phyloP scores from a whole-genome alignment of 2,113 vertebrate genomes.

The Callionymus lyra region DNA sequence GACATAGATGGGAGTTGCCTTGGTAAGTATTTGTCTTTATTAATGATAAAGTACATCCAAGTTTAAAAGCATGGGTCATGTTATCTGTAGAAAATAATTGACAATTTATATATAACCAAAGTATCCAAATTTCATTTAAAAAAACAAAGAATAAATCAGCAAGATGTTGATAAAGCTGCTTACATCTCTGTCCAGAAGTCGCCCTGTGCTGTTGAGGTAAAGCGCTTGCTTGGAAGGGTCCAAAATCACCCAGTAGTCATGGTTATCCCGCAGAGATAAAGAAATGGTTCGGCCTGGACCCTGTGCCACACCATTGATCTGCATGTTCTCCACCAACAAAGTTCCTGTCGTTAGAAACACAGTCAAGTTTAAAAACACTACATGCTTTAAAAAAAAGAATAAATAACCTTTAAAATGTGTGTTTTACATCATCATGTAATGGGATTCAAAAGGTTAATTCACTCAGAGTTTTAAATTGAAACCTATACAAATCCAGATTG shows the following conservation, averaged over 20 bases:
- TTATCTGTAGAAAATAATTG: no score
- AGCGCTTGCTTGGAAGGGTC: conserved; percentile 81
- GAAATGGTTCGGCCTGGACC: conserved; percentile 85
- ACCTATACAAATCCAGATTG: no score
- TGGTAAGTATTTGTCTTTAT: no score
- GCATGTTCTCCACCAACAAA: conserved; percentile 91
- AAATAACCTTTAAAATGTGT: no score
- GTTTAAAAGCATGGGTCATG: no score
- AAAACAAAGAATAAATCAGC: neutral
- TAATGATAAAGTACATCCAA: neutral
- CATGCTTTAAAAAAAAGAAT: no score
- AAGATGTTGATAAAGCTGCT: conserved; percentile 27
- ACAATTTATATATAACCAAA: no score
- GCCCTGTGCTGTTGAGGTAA: conserved; percentile 91
- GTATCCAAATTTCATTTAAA: neutral
- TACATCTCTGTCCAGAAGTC: conserved; percentile 91
- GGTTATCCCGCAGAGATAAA: conserved; percentile 83
- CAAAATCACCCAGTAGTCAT: conserved; percentile 87
- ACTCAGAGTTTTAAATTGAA: no score
- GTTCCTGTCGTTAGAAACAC: conserved; percentile 71
- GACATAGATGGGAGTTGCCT: no score
- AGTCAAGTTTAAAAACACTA: neutral
- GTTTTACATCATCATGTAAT: no score
- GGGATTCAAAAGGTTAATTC: no score
- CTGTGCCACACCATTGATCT: conserved; percentile 88